Base-by-base conservation (phyloP, 2,888 invertebrate species). In the Colletes collaris region DNA sequence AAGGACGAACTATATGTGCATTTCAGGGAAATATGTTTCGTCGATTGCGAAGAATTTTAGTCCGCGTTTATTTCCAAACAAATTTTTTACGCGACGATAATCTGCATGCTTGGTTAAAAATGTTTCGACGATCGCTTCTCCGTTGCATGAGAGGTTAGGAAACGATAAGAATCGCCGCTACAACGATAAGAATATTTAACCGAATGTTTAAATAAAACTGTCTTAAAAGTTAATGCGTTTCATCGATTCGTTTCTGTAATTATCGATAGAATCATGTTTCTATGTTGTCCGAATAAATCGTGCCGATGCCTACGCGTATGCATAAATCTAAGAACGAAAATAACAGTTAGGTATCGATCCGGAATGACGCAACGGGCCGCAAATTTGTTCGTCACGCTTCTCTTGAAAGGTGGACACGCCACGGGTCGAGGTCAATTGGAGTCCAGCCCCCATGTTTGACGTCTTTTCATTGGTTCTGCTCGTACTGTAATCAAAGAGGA, bases 371-470 rank as follows among this genome's bases (percentile, higher is more conserved):
- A 80, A 79, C 19, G n/a, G 5, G 16, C 46, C 6, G 56, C 63
- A 69, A 73, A 65, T 68, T 79, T 44, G 68, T 64, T 59, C 70
- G 79, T 79, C 67, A 65, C 53, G 79, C n/a, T 78, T 53, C 67
- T 67, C 46, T 65, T 19, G 64, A 72, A 69, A 68, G 67, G 66
- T 70, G 63, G 63, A 58, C 71, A 10, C 63, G 55, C 65, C 46
- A 55, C 46, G 49, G 63, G 68, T 56, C 71, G 72, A 72, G 77
- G 73, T 79, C 75, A 64, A 64, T 10, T 62, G 44, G 65, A 67
- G 83, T 62, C 85, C 83, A 84, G 86, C 84, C 86, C 76, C 84
- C 86, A 5, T 49, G 72, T 52, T 67, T 67, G 67, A 66, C 53
- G 75, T 8, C 49, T 56, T 80, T 63, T 52, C 35, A 86, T 86